Percentiles rank a stretch among this genome's conserved stretches.
Evolutionary conservation across 2,888 invertebrate species (phyloP).

Genomic region (Limnephilus lunatus): DNA sequence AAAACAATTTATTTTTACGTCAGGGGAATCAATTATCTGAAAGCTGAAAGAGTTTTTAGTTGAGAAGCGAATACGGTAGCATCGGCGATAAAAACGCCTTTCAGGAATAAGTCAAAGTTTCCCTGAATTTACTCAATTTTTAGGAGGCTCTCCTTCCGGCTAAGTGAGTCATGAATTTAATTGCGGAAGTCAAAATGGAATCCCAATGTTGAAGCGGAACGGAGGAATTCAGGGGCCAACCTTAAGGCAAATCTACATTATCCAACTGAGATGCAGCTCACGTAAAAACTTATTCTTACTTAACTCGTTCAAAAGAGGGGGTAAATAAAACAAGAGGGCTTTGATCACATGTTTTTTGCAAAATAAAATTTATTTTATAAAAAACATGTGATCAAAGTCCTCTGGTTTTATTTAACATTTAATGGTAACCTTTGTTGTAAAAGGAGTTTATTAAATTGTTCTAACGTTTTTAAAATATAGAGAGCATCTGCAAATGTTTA

Average conservation of each 20-base stretch:
- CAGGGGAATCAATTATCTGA: neutral
- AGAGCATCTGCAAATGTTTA: too few relatives aligned
- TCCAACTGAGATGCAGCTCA: conserved; percentile 4
- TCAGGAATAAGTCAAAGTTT: neutral
- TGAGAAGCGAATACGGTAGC: neutral
- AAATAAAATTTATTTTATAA: neutral
- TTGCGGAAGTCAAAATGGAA: conserved; percentile 37
- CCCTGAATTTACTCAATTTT: neutral
- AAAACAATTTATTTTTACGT: neutral
- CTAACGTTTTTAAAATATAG: too few relatives aligned
- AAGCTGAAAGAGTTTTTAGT: neutral
- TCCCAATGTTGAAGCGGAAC: neutral
- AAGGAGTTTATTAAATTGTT: too few relatives aligned
- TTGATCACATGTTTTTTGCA: neutral
- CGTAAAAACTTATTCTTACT: conserved; percentile 14
- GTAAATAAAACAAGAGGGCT: conserved; percentile 17
- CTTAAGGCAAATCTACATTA: conserved; percentile 9
- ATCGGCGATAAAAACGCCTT: neutral
- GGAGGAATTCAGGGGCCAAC: neutral
- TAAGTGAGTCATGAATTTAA: conserved; percentile 39
- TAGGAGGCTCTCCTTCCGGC: conserved; percentile 13
- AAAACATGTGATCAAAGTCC: too few relatives aligned
- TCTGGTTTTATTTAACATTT: too few relatives aligned
- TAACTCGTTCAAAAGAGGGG: neutral
- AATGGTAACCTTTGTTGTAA: too few relatives aligned